A percentile compares a stretch with the other conserved stretches of the same genome.
Evolutionary conservation across 2,113 vertebrate genomes (phyloP).

Genomic region (Perccottus glenii): DNA sequence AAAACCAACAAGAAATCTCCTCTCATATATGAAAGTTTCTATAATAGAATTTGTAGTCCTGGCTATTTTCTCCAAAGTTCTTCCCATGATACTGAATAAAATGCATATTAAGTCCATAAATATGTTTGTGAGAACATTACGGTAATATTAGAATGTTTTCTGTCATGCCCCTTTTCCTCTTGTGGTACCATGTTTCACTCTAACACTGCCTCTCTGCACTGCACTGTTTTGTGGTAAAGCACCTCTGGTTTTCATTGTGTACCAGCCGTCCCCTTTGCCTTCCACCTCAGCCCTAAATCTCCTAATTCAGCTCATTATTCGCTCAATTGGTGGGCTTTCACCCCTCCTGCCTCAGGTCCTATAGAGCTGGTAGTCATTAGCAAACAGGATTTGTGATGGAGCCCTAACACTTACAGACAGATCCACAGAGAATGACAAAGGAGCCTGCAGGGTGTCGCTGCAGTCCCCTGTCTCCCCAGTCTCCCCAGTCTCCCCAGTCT

Average conservation of each 20-base stretch:
- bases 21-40: slow-evolving; percentile 30
- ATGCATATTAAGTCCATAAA: slow-evolving; percentile 35
- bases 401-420: slow-evolving; percentile 20
- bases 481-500: no score
- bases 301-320: slow-evolving; percentile 84
- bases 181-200: no score
- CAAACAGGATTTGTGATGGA: no score
- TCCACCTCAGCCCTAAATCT: slow-evolving; percentile 77
- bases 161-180: neutral
- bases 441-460: slow-evolving; percentile 59
- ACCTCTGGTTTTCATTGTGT: slow-evolving; percentile 82
- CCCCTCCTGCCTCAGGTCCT: slow-evolving; percentile 74
- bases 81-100: neutral
- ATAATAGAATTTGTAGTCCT: slow-evolving; percentile 32
- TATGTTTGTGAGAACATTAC: slow-evolving; percentile 12
- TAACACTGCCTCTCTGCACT: slow-evolving; percentile 39
- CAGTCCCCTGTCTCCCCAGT: no score
- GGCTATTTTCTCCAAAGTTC: neutral
- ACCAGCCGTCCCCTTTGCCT: slow-evolving; percentile 54
- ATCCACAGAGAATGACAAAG: slow-evolving; percentile 27
- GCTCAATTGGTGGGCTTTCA: slow-evolving; percentile 82
- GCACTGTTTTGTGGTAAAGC: slow-evolving; percentile 63
- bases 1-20: neutral
- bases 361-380: slow-evolving; percentile 82
- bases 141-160: slow-evolving; percentile 6